A percentile compares a stretch with the other conserved stretches of the same genome.
phyloP scores from a whole-genome alignment of 2,888 invertebrate genomes.

The Muscina levida region DNA sequence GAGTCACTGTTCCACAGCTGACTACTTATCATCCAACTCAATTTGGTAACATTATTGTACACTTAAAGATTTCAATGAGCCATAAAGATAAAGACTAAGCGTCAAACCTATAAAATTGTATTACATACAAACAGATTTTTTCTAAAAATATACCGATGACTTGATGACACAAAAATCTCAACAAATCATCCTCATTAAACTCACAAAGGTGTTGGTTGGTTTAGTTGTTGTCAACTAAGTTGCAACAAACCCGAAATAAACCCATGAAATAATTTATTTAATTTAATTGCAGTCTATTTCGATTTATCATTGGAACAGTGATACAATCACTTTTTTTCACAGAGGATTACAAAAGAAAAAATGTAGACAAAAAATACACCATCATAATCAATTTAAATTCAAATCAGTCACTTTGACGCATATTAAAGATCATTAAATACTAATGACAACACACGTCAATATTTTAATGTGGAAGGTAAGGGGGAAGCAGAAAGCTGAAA shows the following conservation, averaged over 20 bases:
- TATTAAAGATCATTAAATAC: background rate
- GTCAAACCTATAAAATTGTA: background rate
- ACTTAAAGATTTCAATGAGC: conserved; percentile 50
- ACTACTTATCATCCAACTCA: no score
- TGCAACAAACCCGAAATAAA: background rate
- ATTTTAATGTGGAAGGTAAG: background rate
- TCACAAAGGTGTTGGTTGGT: conserved; percentile 14
- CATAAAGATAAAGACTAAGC: conserved; percentile 25
- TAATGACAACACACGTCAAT: conserved; percentile 10
- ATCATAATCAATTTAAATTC: background rate
- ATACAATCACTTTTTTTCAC: conserved; percentile 11
- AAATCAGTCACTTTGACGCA: conserved; percentile 18
- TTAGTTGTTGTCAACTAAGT: background rate
- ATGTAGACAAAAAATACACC: background rate
- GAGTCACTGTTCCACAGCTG: no score
- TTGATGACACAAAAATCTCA: conserved; percentile 24
- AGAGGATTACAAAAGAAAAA: background rate
- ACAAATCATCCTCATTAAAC: background rate
- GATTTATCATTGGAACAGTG: background rate
- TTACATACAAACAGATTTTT: background rate
- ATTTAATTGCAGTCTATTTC: background rate
- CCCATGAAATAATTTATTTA: conserved; percentile 7
- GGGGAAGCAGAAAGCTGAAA: background rate
- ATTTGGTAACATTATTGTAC: conserved; percentile 5
- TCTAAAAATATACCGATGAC: conserved; percentile 30